phyloP scores from a whole-genome alignment of 2,113 vertebrate genomes.

The Oreamnos americanus region DNA sequence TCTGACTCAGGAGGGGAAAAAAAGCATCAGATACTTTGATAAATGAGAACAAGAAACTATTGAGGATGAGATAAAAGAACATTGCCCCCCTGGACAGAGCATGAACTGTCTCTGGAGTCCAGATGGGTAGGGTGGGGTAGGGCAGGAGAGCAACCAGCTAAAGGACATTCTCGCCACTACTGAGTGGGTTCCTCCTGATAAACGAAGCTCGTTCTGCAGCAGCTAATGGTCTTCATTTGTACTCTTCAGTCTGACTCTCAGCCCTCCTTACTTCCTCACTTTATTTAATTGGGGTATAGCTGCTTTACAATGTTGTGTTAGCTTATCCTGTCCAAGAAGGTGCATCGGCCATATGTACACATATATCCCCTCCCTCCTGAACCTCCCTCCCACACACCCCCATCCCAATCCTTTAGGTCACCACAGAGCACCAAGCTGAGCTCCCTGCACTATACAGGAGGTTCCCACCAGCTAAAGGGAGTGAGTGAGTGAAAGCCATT shows the following conservation, averaged over 20 bases:
- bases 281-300: background rate
- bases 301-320: background rate
- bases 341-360: background rate
- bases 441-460: background rate
- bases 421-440: background rate
- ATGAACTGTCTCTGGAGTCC: background rate
- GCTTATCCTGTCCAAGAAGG: background rate
- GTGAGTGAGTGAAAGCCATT: background rate
- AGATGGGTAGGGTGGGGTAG: fast-evolving
- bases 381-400: background rate
- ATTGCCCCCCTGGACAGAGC: background rate
- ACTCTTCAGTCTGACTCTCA: background rate
- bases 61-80: background rate
- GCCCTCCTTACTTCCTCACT: background rate
- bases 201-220: background rate
- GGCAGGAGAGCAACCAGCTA: background rate
- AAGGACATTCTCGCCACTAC: background rate
- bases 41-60: background rate
- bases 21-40: background rate
- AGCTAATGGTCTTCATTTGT: background rate
- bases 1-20: background rate
- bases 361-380: background rate
- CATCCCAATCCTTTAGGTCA: background rate
- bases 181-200: background rate
- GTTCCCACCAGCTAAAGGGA: background rate